Evolutionary conservation across 2,888 invertebrate genomes (phyloP), one percentile per base, ranked within the genome.

Genomic region (Eretmocerus hayati): DNA sequence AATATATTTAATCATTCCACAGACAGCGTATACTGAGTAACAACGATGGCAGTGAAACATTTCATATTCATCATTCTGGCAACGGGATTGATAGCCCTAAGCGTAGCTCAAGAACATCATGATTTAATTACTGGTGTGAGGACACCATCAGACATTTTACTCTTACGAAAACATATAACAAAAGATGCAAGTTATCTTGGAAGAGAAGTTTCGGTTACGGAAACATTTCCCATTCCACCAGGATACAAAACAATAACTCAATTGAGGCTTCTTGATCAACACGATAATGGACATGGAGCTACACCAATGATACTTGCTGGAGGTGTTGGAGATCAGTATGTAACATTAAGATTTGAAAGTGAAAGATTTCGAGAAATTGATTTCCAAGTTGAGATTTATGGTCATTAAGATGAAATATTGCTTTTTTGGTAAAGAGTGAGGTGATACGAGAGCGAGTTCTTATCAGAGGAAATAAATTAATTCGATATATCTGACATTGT

Each of bases 371-470:
- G 40, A 2, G 18, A 16, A 2, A 40, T 46, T 15, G 35, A 46
- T 19, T 40, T 35, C 2, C n/a, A 40, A 15, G 19, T 46, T 9
- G 35, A 46, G 30, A 19, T 46, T 26, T 46, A 46, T n/a, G 46
- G 46, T n/a, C n/a, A n/a, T n/a, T n/a, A n/a, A n/a, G n/a, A n/a
- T n/a, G n/a, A n/a, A n/a, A n/a, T n/a, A n/a, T n/a, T n/a, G n/a
- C n/a, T n/a, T n/a, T n/a, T n/a, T n/a, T n/a, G n/a, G n/a, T n/a
- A n/a, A n/a, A n/a, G n/a, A n/a, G n/a, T n/a, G n/a, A n/a, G n/a
- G n/a, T n/a, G n/a, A n/a, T n/a, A n/a, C n/a, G n/a, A n/a, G n/a
- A n/a, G n/a, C n/a, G n/a, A n/a, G n/a, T n/a, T n/a, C n/a, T n/a
- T n/a, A n/a, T n/a, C n/a, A n/a, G n/a, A n/a, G n/a, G n/a, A n/a